Base-by-base conservation (phyloP, 2,888 invertebrate genomes). In the Seira ritae region DNA sequence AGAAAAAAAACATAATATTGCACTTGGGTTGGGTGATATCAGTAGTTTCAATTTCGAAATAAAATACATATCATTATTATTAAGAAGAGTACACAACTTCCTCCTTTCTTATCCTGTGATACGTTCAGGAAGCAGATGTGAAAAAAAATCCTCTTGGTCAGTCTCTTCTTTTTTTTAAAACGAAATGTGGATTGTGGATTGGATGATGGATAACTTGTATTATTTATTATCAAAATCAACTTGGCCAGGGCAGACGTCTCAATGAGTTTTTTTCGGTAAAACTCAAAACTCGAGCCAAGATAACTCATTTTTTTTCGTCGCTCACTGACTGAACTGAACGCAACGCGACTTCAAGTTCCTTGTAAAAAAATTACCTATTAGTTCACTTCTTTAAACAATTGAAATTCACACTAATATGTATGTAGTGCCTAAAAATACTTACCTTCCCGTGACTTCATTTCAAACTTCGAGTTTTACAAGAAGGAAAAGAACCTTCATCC, bases 1-100 rank as follows among this genome's bases (percentile, higher is more conserved):
- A 55, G 42, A 77, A 75, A 70, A 55, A 65, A 77, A 75, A 70
- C 77, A 77, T 77, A 68, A 70, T 70, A 77, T 70, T 70, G 77
- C 77, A 77, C 77, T 77, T 65, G 62, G 55, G 55, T 77, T 65
- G 62, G 55, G 55, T 17, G 55, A 55, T 55, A 55, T 55, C 55
- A 55, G 55, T 55, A 55, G 55, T 55, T 55, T 55, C 55, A 55
- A 55, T 55, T 55, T 55, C 55, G 42, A 55, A 31, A 55, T 55
- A 55, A 55, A 55, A 15, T 55, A 55, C 55, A 55, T 55, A 55
- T 55, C 55, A 55, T 55, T 55, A 55, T 55, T 67, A 68, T 68
- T 65, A 37, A 23, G 20, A 31, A 8, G 17, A 46, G 50, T 70
- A 50, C 19, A 50, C 65, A 73, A 73, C 73, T 73, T 73, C 73